phyloP scores from a whole-genome alignment of 2,888 invertebrate genomes.

The Catocala fraxini region DNA sequence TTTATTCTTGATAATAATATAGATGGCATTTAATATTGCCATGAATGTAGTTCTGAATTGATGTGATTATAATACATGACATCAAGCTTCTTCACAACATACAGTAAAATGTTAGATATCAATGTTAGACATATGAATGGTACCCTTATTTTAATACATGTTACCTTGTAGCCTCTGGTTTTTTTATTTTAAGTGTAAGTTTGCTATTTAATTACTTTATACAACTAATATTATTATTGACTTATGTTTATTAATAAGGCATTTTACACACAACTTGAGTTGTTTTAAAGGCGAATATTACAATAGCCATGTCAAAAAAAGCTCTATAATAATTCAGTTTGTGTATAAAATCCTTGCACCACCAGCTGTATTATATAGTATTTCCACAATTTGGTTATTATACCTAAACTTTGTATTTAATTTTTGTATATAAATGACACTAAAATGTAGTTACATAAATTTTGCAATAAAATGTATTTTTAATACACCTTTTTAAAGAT shows the following conservation, averaged over 20 bases:
- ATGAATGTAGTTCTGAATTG: constrained; percentile 23
- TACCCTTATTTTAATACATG: constrained; percentile 48
- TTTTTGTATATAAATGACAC: constrained; percentile 86
- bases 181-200: constrained; percentile 46
- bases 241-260: constrained; percentile 27
- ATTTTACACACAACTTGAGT: constrained; percentile 34
- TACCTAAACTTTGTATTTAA: constrained; percentile 75
- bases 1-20: constrained; percentile 45
- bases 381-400: constrained; percentile 69
- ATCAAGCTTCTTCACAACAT: constrained; percentile 32
- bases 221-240: constrained; percentile 29
- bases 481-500: constrained; percentile 79
- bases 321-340: constrained; percentile 28
- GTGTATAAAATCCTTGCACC: constrained; percentile 38
- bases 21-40: constrained; percentile 38
- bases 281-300: neutral
- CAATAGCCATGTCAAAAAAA: constrained; percentile 21
- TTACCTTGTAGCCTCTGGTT: constrained; percentile 64
- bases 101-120: constrained; percentile 26
- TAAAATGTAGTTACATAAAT: constrained; percentile 82
- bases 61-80: constrained; percentile 22
- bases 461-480: constrained; percentile 87
- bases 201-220: constrained; percentile 47
- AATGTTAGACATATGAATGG: constrained; percentile 34
- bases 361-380: constrained; percentile 66